phyloP scores from a whole-genome alignment of 2,888 invertebrate genomes.

The Cosmia trapezina region DNA sequence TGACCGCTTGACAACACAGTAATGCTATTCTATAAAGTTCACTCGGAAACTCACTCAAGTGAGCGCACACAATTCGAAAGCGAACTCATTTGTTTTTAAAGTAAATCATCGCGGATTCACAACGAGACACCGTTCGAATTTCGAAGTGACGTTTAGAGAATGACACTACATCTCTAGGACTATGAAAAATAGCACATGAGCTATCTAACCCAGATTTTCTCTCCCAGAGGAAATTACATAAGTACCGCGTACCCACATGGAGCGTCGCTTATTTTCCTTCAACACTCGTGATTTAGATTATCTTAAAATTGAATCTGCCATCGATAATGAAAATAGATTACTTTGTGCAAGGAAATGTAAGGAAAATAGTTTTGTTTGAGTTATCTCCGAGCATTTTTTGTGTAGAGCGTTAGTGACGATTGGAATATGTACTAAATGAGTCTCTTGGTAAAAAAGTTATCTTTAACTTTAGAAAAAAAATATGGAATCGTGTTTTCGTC shows the following conservation, averaged over 20 bases:
- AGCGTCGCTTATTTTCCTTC: not conserved
- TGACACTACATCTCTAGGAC: no score
- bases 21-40: not conserved
- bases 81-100: constrained; percentile 1
- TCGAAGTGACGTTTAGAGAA: not conserved
- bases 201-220: not conserved
- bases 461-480: no score
- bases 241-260: constrained; percentile 6
- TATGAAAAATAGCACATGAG: not conserved
- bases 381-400: not conserved
- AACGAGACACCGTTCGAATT: not conserved
- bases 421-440: not conserved
- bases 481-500: no score
- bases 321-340: constrained; percentile 23
- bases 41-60: not conserved
- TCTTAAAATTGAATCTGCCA: constrained; percentile 51
- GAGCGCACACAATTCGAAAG: not conserved
- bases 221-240: constrained; percentile 50
- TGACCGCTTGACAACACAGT: not conserved
- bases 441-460: no score
- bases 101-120: not conserved
- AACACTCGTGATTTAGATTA: constrained; percentile 27
- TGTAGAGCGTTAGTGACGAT: not conserved
- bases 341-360: not conserved
- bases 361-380: constrained; percentile 8